Evolutionary conservation across 1,140 invertebrate genomes (phyloP).

Genomic region (Neodiprion pinetum): DNA sequence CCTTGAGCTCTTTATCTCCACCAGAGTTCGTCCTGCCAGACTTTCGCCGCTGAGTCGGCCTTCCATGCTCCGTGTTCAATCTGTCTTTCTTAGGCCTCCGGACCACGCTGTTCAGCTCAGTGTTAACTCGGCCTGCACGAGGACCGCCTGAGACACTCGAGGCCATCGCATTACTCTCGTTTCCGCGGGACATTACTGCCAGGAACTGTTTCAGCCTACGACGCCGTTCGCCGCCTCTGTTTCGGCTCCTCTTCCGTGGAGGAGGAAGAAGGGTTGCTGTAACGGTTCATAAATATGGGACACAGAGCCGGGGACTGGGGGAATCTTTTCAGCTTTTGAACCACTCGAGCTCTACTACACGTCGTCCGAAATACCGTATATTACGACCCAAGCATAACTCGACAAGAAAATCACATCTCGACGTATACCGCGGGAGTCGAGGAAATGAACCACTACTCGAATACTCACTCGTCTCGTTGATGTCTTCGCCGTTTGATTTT

Average conservation of each 20-base stretch:
- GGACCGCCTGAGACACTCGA: neutral
- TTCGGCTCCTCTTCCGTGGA: neutral
- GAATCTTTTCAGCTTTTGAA: too few species aligned
- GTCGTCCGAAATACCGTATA: too few species aligned
- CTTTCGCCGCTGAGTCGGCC: neutral
- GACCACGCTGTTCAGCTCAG: neutral
- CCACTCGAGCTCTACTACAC: too few species aligned
- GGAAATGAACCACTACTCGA: too few species aligned
- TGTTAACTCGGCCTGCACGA: neutral
- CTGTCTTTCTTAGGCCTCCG: neutral
- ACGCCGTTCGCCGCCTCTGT: neutral
- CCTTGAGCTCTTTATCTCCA: conserved; percentile 2
- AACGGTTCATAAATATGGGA: conserved; percentile 1
- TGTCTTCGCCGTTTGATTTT: too few species aligned
- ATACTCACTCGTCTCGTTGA: too few species aligned
- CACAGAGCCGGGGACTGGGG: too few species aligned
- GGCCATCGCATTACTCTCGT: neutral
- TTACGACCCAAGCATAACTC: too few species aligned
- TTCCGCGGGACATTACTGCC: neutral
- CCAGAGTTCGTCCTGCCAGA: neutral
- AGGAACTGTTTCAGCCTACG: neutral
- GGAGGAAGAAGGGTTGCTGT: neutral
- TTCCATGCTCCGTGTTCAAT: neutral
- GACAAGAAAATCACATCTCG: too few species aligned
- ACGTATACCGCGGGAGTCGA: too few species aligned